phyloP scores from a whole-genome alignment of 2,888 invertebrate species.

The Cantharis rufa region DNA sequence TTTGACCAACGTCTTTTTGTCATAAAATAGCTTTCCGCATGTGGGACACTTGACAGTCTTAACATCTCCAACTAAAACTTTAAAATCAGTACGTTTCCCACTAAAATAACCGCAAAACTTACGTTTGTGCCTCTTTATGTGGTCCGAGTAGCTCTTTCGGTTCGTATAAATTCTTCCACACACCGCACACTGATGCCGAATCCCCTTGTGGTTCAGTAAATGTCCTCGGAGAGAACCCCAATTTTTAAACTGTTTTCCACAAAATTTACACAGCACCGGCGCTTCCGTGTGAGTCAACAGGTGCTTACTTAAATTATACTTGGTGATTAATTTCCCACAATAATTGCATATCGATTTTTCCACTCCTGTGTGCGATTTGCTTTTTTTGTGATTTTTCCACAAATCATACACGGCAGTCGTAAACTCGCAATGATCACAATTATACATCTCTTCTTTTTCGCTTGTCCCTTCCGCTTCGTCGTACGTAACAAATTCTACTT shows the following conservation, averaged over 20 bases:
- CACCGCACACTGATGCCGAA: neutral
- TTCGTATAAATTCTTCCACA: neutral
- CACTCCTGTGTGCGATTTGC: neutral
- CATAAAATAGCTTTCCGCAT: constrained; percentile 17
- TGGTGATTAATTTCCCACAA: neutral
- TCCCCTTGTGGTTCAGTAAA: neutral
- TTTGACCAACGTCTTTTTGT: constrained; percentile 10
- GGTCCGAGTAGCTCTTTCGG: neutral
- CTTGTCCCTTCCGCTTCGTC: neutral
- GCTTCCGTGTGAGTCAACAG: neutral
- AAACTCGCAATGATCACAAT: neutral
- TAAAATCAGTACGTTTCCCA: neutral
- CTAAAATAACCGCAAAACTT: neutral
- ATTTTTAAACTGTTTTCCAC: neutral
- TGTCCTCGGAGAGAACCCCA: neutral
- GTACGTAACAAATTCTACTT: neutral
- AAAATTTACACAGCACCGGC: neutral
- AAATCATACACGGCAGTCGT: neutral
- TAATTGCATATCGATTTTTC: neutral
- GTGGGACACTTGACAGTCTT: constrained; percentile 12
- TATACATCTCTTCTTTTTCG: neutral
- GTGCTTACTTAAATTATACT: neutral
- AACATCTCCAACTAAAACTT: neutral
- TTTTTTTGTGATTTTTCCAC: neutral
- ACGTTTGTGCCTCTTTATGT: neutral